These are phyloP conservation scores for Eurosta solidaginis DNA, from an alignment of 1,140 invertebrate genomes.

Conservation along the genomic window DNA sequence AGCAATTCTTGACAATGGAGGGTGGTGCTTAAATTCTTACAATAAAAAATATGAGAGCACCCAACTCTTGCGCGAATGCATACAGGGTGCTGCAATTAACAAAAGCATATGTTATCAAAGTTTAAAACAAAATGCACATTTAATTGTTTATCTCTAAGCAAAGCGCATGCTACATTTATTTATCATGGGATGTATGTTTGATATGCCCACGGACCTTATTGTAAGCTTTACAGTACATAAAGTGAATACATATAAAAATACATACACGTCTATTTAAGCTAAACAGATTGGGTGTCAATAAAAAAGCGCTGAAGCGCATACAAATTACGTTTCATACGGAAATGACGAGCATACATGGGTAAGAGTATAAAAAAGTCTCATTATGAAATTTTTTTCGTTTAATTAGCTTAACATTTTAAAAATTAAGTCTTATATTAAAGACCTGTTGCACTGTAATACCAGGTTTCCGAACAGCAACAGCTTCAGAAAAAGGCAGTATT, in stretches of 20 bases:
- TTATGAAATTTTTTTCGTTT: background rate
- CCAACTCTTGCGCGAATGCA: background rate
- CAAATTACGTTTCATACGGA: background rate
- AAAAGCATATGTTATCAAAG: too few species aligned
- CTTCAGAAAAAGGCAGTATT: constrained; percentile 49
- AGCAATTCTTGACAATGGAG: constrained; percentile 3
- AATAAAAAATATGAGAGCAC: background rate
- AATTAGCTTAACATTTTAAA: constrained; percentile 29
- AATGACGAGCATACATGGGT: background rate
- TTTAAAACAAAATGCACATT: too few species aligned
- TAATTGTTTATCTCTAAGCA: too few species aligned
- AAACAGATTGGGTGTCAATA: background rate
- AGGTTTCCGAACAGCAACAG: constrained; percentile 83
- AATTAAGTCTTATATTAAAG: constrained; percentile 75
- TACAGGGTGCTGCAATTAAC: too few species aligned
- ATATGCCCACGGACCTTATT: too few species aligned
- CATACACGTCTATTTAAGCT: too few species aligned
- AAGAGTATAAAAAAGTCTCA: background rate
- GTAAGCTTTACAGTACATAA: too few species aligned
- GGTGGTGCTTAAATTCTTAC: background rate
- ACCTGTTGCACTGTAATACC: constrained; percentile 77
- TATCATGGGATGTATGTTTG: too few species aligned
- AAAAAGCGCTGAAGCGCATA: background rate
- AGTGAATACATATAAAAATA: too few species aligned
- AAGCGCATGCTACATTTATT: too few species aligned